Evolutionary conservation across 2,888 invertebrate genomes (phyloP).

Genomic region (Catocala sponsa): DNA sequence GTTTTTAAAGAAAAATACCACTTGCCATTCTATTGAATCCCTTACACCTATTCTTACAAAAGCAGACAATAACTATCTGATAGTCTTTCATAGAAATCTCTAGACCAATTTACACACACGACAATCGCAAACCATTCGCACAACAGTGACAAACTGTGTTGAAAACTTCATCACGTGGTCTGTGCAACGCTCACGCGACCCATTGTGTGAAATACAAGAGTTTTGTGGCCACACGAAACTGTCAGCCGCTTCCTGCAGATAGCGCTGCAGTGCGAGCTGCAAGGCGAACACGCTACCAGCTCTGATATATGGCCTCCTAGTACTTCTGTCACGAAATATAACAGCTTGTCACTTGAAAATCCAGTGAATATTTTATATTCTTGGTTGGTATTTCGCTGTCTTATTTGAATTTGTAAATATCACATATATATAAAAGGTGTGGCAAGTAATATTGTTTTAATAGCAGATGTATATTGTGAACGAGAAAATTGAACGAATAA

Average conservation of each 20-base stretch:
- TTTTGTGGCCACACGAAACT: conserved; percentile 46
- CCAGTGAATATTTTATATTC: not conserved
- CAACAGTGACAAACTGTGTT: conserved; percentile 12
- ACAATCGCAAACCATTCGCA: conserved; percentile 4
- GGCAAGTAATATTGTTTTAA: too few species aligned
- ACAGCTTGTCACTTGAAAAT: conserved; percentile 26
- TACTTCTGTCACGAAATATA: conserved; percentile 38
- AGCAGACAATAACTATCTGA: conserved; percentile 1
- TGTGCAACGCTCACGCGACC: conserved; percentile 34
- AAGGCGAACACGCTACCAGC: conserved; percentile 12
- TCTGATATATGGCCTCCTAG: conserved; percentile 42
- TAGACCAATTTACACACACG: not conserved
- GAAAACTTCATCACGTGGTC: conserved; percentile 43
- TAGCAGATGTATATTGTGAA: too few species aligned
- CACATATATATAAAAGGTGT: too few species aligned
- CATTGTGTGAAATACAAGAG: conserved; percentile 43
- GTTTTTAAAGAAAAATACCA: too few species aligned
- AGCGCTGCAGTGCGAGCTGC: conserved; percentile 15
- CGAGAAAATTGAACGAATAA: too few species aligned
- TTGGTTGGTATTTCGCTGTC: not conserved
- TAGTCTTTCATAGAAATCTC: not conserved
- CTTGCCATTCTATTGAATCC: too few species aligned
- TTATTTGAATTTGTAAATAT: not conserved
- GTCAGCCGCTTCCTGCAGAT: conserved; percentile 50
- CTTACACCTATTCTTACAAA: not conserved